Evolutionary conservation across 1,140 invertebrate species (phyloP), one percentile per base, ranked within the genome.

Genomic region (Magallana ariakensis): DNA sequence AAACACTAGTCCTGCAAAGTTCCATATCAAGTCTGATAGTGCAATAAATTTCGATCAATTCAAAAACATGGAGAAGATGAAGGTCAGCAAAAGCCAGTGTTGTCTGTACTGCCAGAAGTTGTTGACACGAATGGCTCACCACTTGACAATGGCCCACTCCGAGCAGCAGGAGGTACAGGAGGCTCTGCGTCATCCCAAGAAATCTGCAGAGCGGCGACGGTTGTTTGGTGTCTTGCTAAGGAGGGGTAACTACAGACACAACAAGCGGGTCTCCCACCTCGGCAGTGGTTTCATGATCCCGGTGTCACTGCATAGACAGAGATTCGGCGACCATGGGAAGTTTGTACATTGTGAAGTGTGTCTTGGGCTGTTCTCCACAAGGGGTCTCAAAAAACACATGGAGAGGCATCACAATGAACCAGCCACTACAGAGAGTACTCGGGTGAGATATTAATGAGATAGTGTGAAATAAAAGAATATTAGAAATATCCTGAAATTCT

Each of bases 221-320:
- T 66, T 66, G 62, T 66, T 66, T 19, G 9, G 1, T 19, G 62
- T 10, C 9, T 66, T 66, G 22, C 62, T 66, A 19, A 66, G n/a
- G 62, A 66, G 62, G n/a, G 62, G 62, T 0, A 66, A 66, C 62
- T 66, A 66, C 22, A 9, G 19, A 66, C 62, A 66, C 19, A 66
- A 66, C 62, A 66, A 22, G 19, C n/a, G 62, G 19, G n/a, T 66
- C n/a, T n/a, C 62, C n/a, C 62, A 66, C 22, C 22, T 66, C n/a
- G 62, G 62, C 62, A 66, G 62, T 9, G 62, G 62, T 22, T 66
- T 66, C 10, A 19, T 66, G 62, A 66, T 66, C 22, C 62, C 62
- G 10, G 62, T 66, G n/a, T 19, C n/a, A 19, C 19, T 66, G 6
- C 9, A 22, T 9, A 10, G 19, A n/a, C 62, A 19, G 16, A 66